Evolutionary conservation across 2,797 vertebrate species (phyloP).

Genomic region (Falco columbarius): DNA sequence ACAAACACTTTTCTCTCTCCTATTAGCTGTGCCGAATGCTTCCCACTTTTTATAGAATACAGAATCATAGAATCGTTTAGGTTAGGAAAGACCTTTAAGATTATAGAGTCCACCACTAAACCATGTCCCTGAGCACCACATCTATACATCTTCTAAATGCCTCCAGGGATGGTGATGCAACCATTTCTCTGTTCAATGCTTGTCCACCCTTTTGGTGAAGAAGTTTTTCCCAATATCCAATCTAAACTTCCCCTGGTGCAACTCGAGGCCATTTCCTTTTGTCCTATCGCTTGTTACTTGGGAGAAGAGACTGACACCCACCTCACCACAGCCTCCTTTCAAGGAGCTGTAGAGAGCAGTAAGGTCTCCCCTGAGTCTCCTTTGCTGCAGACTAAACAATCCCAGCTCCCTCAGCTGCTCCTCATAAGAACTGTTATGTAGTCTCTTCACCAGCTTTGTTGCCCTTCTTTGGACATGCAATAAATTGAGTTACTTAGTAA

Average conservation of each 20-base stretch:
- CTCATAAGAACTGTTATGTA: background rate
- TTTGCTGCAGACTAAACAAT: background rate
- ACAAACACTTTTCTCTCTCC: background rate
- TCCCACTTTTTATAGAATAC: background rate
- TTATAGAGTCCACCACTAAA: background rate
- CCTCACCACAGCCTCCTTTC: background rate
- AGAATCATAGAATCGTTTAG: background rate
- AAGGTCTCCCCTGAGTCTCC: background rate
- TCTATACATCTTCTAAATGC: background rate
- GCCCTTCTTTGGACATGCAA: background rate
- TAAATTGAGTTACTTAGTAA: background rate
- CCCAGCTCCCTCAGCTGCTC: background rate
- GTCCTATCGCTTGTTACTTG: background rate
- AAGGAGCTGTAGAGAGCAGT: too few relatives aligned
- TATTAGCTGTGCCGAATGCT: background rate
- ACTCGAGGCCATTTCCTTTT: background rate
- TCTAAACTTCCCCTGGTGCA: background rate
- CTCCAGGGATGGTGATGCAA: background rate
- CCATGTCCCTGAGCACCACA: background rate
- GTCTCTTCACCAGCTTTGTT: background rate
- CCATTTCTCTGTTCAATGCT: background rate
- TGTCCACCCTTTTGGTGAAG: background rate
- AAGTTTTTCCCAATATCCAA: background rate
- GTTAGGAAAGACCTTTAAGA: background rate
- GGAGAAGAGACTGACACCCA: background rate